phyloP scores from a whole-genome alignment of 2,797 vertebrate species.

The Anolis apletophallus region DNA sequence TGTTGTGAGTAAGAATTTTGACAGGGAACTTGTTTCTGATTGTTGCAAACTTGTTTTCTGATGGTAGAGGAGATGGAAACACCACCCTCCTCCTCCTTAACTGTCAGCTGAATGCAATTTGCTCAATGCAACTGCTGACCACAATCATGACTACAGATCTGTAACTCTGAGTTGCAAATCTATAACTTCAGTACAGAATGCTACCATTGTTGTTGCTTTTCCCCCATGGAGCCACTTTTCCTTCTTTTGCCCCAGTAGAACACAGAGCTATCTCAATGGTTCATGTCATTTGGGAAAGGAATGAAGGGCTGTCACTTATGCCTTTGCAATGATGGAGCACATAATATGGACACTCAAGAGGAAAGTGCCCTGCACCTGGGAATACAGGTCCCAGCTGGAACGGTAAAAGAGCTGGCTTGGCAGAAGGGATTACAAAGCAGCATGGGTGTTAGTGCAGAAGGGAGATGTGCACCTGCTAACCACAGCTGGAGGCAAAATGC shows the following conservation, averaged over 20 bases:
- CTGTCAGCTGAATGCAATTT: too few relatives aligned
- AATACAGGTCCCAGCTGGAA: conserved; percentile 25
- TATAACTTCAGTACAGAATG: too few relatives aligned
- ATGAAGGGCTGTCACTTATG: not conserved
- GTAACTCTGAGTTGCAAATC: too few relatives aligned
- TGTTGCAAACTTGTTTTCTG: too few relatives aligned
- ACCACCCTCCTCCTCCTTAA: too few relatives aligned
- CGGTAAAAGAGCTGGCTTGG: too few relatives aligned
- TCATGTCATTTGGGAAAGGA: not conserved
- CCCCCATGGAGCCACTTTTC: not conserved
- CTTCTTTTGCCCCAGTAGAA: not conserved
- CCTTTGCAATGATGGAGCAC: conserved; percentile 1
- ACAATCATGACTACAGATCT: too few relatives aligned
- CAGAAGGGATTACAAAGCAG: not conserved
- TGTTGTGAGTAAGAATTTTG: too few relatives aligned
- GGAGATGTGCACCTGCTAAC: not conserved
- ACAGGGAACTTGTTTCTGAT: too few relatives aligned
- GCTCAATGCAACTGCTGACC: too few relatives aligned
- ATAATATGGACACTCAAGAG: not conserved
- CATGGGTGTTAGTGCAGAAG: conserved; percentile 17
- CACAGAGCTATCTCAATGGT: not conserved
- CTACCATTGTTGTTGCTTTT: too few relatives aligned
- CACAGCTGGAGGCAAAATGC: not conserved
- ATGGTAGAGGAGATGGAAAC: too few relatives aligned
- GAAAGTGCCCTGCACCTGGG: not conserved